phyloP scores from a whole-genome alignment of 35 echinoderm and acorn worm genomes.

The Patiria miniata region DNA sequence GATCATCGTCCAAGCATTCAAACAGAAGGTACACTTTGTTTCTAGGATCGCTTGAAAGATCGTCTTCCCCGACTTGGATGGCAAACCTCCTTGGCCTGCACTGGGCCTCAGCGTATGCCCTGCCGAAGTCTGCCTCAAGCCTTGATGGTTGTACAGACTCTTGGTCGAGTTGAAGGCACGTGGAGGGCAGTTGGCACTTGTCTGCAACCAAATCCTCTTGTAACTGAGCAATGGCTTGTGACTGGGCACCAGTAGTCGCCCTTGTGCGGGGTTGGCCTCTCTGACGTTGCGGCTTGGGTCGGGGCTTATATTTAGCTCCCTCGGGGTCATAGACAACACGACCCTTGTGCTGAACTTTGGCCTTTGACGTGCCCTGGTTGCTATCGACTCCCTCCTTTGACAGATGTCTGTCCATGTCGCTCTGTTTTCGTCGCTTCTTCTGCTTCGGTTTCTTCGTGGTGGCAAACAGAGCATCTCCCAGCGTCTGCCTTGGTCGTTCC shows the following conservation, averaged over 20 bases:
- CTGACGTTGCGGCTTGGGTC: background rate
- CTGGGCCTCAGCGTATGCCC: background rate
- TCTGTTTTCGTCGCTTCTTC: background rate
- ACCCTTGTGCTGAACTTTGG: background rate
- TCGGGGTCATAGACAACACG: background rate
- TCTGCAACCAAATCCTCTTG: no score
- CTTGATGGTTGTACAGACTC: background rate
- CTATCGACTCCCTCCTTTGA: background rate
- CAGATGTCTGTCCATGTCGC: background rate
- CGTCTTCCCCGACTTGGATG: background rate
- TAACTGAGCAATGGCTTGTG: background rate
- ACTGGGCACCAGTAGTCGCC: background rate
- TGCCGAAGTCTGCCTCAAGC: conserved; percentile 1
- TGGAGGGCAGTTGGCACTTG: background rate
- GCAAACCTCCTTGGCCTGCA: conserved; percentile 4
- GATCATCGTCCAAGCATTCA: background rate
- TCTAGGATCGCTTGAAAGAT: background rate
- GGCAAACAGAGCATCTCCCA: background rate
- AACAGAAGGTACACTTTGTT: background rate
- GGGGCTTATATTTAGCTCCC: background rate
- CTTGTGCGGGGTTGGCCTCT: background rate
- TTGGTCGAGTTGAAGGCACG: background rate
- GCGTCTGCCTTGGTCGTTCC: background rate
- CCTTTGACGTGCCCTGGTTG: background rate
- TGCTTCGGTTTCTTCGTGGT: background rate